Conservation (phyloP, 2,797 vertebrate genomes). For the Myripristis murdjan region DNA sequence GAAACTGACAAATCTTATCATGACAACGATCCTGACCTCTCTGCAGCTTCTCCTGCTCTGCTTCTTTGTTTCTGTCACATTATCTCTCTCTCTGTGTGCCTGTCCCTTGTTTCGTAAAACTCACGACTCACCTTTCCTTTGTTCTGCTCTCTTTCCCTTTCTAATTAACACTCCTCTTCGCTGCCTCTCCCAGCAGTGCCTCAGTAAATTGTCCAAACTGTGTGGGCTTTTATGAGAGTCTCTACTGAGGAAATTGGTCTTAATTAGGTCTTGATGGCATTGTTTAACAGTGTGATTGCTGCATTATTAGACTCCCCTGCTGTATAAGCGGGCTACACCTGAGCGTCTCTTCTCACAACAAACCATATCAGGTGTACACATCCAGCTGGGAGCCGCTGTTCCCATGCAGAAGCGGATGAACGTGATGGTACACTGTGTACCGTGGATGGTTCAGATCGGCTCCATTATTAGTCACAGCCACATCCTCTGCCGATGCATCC, state of each 20-base stretch:
- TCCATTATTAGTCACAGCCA: conserved; percentile 53
- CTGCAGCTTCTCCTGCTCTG: conserved; percentile 36
- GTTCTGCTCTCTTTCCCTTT: not conserved
- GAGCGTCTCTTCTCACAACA: conserved; percentile 17
- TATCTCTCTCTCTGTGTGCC: conserved; percentile 6
- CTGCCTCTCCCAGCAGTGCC: conserved; percentile 54
- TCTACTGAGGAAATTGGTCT: conserved; percentile 62
- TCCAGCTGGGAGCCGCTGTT: not conserved
- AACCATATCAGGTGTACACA: conserved; percentile 6
- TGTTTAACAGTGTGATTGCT: conserved; percentile 63
- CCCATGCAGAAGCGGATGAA: conserved; percentile 17
- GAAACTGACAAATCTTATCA: conserved; percentile 77
- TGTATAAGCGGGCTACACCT: conserved; percentile 38
- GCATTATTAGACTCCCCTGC: conserved; percentile 46
- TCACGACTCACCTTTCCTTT: not conserved
- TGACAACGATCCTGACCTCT: conserved; percentile 56
- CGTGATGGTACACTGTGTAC: not conserved
- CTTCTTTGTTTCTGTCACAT: not conserved
- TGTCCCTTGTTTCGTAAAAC: conserved; percentile 37
- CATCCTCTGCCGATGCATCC: conserved; percentile 60
- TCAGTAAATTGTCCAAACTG: conserved; percentile 62
- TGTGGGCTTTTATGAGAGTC: conserved; percentile 49
- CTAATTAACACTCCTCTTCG: conserved; percentile 21
- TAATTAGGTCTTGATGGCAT: conserved; percentile 65
- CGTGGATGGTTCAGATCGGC: conserved; percentile 19